These are phyloP conservation scores for Lamprologus ornatipinnis DNA, from an alignment of 2,113 vertebrate species.

Conservation along the genomic window DNA sequence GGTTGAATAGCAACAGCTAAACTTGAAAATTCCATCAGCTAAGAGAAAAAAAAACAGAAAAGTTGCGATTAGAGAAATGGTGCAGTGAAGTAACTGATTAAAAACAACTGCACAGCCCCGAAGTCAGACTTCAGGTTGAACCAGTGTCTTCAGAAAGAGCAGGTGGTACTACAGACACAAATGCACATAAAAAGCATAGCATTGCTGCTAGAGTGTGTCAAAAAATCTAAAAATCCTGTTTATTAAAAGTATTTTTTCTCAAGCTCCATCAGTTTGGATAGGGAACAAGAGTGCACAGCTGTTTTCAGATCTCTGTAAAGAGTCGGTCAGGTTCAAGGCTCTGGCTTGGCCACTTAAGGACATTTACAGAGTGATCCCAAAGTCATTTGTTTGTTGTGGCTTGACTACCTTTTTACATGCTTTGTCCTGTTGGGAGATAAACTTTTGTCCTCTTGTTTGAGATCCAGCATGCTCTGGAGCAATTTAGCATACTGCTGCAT, in stretches of 20 bases:
- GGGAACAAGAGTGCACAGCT: neutral
- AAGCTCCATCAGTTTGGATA: neutral
- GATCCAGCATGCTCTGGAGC: neutral
- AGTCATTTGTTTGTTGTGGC: neutral
- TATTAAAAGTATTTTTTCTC: neutral
- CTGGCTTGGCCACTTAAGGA: neutral
- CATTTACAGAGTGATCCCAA: neutral
- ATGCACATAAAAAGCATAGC: neutral
- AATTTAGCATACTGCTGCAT: neutral
- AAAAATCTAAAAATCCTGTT: neutral
- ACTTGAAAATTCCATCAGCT: neutral
- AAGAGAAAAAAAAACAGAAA: neutral
- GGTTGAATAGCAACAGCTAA: neutral
- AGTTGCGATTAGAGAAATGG: neutral
- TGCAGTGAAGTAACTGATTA: neutral
- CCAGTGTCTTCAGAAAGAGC: neutral
- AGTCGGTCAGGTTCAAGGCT: neutral
- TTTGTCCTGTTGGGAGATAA: neutral
- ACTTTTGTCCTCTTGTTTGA: neutral
- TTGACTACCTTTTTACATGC: neutral
- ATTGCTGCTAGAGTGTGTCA: neutral
- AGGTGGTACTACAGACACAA: neutral
- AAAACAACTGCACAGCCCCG: neutral
- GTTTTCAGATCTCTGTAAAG: neutral
- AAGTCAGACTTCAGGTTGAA: neutral